A percentile compares a stretch with the other conserved stretches of the same genome.
phyloP scores from a whole-genome alignment of 2,113 vertebrate genomes.

The Catagonus wagneri region DNA sequence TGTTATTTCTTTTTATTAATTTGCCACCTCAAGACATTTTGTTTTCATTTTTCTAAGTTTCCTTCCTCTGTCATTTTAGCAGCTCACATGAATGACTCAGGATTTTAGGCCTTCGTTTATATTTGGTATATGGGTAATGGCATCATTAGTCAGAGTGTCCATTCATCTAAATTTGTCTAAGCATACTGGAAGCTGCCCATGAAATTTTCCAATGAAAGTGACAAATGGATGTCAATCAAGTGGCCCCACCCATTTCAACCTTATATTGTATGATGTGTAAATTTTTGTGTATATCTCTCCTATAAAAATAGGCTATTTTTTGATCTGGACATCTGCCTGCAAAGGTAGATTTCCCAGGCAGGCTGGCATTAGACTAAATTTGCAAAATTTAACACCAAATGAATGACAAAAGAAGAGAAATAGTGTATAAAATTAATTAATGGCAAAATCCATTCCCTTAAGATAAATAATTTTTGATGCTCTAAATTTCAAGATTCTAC shows the following conservation, averaged over 20 bases:
- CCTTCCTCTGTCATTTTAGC: conserved; percentile 36
- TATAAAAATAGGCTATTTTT: conserved; percentile 60
- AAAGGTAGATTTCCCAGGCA: conserved; percentile 75
- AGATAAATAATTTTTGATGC: conserved; percentile 60
- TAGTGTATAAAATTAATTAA: conserved; percentile 63
- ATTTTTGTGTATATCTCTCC: conserved; percentile 61
- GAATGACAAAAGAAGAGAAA: conserved; percentile 70
- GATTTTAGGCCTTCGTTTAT: conserved; percentile 59
- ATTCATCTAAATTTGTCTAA: conserved; percentile 75
- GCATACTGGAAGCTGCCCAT: conserved; percentile 64
- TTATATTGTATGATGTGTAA: conserved; percentile 70
- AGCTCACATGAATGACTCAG: conserved; percentile 53
- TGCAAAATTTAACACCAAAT: conserved; percentile 65
- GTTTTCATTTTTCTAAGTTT: conserved; percentile 33
- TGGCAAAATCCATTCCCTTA: conserved; percentile 54
- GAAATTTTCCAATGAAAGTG: conserved; percentile 74
- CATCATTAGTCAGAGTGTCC: conserved; percentile 69
- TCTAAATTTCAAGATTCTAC: conserved; percentile 61
- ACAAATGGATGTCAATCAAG: conserved; percentile 61
- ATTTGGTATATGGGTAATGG: conserved; percentile 60
- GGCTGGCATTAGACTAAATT: conserved; percentile 68
- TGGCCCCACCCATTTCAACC: conserved; percentile 63
- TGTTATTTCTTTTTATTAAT: conserved; percentile 60
- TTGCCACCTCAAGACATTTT: conserved; percentile 51
- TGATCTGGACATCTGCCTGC: conserved; percentile 66